Percentiles rank a stretch among this genome's conserved stretches.
Evolutionary conservation across 2,797 vertebrate species (phyloP).

Genomic region (Basileuterus tristriatus): DNA sequence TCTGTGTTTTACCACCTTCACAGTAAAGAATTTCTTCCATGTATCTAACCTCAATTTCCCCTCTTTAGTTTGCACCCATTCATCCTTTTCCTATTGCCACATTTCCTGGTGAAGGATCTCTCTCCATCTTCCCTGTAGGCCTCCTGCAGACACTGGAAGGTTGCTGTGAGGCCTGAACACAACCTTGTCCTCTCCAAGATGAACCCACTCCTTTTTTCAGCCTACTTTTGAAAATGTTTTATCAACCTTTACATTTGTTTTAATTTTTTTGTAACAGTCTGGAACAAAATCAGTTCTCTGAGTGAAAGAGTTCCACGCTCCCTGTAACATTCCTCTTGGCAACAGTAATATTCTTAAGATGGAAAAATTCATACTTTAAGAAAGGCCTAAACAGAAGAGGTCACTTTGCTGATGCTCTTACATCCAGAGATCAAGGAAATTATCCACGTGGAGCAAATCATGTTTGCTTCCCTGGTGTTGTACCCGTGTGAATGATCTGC

Average conservation of each 20-base stretch:
- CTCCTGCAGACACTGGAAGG: neutral
- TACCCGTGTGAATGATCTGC: accelerated
- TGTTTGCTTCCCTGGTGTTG: neutral
- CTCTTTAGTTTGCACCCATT: no score
- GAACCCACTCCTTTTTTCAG: neutral
- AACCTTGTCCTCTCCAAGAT: neutral
- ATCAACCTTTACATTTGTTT: neutral
- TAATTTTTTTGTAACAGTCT: accelerated
- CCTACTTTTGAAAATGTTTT: neutral
- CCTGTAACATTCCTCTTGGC: neutral
- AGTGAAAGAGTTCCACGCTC: neutral
- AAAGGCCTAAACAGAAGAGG: neutral
- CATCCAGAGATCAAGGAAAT: neutral
- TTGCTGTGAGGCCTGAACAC: accelerated
- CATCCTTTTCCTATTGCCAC: neutral
- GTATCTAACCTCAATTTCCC: neutral
- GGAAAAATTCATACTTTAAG: neutral
- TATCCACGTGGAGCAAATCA: neutral
- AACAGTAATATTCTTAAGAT: neutral
- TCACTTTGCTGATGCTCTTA: neutral
- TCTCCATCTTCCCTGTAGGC: no score
- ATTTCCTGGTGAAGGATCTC: neutral
- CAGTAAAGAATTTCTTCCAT: neutral
- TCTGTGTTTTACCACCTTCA: neutral
- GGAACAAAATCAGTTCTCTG: neutral